These are phyloP conservation scores for Etheostoma perlongum DNA, from an alignment of 2,797 vertebrate species.

Conservation along the genomic window DNA sequence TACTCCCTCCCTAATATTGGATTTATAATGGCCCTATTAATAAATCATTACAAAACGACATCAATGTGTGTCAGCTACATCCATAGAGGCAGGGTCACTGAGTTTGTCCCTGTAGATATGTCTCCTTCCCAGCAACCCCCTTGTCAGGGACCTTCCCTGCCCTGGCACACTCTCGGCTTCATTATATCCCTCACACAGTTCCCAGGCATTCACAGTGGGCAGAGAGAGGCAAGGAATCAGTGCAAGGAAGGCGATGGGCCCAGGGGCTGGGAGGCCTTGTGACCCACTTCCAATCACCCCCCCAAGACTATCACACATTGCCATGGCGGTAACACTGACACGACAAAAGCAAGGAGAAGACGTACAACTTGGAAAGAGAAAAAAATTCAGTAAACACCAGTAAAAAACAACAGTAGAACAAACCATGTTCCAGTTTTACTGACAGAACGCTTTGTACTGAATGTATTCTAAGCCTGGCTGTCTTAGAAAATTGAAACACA, in stretches of 20 bases:
- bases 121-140: conserved; percentile 45
- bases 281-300: conserved; percentile 52
- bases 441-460: not conserved
- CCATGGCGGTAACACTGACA: conserved; percentile 1
- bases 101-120: conserved; percentile 43
- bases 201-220: conserved; percentile 38
- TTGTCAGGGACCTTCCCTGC: conserved; percentile 32
- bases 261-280: conserved; percentile 34
- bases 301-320: conserved; percentile 3
- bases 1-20: conserved; percentile 24
- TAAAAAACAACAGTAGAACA: not conserved
- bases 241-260: conserved; percentile 32
- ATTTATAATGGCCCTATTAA: conserved; percentile 69
- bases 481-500: too few species aligned
- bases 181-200: conserved; percentile 56
- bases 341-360: not conserved
- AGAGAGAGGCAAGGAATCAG: conserved; percentile 33
- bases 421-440: not conserved
- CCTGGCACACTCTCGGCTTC: conserved; percentile 32
- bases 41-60: conserved; percentile 68
- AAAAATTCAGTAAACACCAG: not conserved
- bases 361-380: not conserved
- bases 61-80: conserved; percentile 42
- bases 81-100: conserved; percentile 49
- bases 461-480: too few species aligned